Conservation (phyloP, 2,888 invertebrate genomes). For the Caenorhabditis panamensis region DNA sequence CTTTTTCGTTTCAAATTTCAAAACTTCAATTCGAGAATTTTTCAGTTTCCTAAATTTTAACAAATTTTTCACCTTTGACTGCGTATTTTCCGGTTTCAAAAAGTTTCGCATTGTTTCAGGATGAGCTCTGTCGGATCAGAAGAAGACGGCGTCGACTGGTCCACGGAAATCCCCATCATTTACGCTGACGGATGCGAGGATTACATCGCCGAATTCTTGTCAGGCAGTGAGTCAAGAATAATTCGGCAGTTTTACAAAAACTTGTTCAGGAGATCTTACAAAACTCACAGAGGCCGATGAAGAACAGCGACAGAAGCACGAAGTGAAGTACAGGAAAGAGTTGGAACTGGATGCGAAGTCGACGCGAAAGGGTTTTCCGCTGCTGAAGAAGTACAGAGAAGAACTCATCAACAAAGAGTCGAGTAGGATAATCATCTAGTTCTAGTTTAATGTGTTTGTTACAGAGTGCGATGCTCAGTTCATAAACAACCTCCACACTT, state of each 20-base stretch:
- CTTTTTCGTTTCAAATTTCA: not conserved
- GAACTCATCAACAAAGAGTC: constrained; percentile 1
- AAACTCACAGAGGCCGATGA: not conserved
- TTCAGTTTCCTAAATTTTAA: no score
- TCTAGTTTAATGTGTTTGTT: not conserved
- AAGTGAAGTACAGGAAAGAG: constrained; percentile 22
- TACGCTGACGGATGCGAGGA: not conserved
- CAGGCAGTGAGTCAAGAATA: not conserved
- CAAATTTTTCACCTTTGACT: no score
- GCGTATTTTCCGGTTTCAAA: no score
- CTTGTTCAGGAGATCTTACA: constrained; percentile 1
- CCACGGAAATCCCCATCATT: not conserved
- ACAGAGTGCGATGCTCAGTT: constrained; percentile 36
- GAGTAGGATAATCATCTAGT: not conserved
- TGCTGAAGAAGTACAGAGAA: constrained; percentile 23
- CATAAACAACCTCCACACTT: constrained; percentile 38
- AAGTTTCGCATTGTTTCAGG: not conserved
- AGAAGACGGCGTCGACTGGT: not conserved
- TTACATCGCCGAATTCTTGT: not conserved
- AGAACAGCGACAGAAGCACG: constrained; percentile 6
- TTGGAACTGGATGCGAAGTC: constrained; percentile 4
- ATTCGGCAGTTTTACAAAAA: not conserved
- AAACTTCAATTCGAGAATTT: no score
- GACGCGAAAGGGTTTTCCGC: not conserved
- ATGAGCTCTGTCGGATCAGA: not conserved